Evolutionary conservation across 2,888 invertebrate species (phyloP), one percentile per base, ranked within the genome.

Genomic region (Platycheirus albimanus): DNA sequence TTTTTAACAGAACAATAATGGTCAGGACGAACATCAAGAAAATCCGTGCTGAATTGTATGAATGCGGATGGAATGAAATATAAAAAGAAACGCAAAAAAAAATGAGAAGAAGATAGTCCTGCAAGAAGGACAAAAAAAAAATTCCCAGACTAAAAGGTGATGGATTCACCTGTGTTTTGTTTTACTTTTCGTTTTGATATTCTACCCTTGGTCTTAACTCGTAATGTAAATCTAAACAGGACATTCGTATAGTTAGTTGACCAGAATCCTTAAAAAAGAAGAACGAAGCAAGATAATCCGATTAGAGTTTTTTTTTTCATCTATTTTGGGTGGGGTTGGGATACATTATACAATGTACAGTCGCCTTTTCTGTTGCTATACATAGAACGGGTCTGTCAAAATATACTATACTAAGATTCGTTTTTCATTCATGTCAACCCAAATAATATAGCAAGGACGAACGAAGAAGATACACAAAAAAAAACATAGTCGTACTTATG

Each of bases 211-310:
- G n/a, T n/a, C n/a, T n/a, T n/a, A 47, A 20, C 64, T 71, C 51
- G 66, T 71, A 78, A 77, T 77, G 49, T 20, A 71, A 77, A 56
- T 47, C 70, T 71, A 47, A 64, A 17, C 63, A 41, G 20, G 30
- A 11, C 2, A 43, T 43, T 15, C 5, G 43, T 17, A 28, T 45
- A 19, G 17, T 47, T 45, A 8, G n/a, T n/a, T n/a, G n/a, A 13
- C n/a, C 28, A 45, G 3, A 36, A 10, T 36, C 11, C 3, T 10
- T 11, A 36, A 36, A 36, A 0, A 3, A 51, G 3, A n/a, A n/a
- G n/a, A n/a, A 47, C 15, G 6, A 20, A 36, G 19, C 30, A 24
- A 61, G 24, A 52, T 38, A 74, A 63, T 54, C 61, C 45, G 63
- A 79, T 79, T 72, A 78, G 11, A 47, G 30, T 38, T 36, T 33